A percentile compares a stretch with the other conserved stretches of the same genome.
Evolutionary conservation across 2,888 invertebrate genomes (phyloP).

Genomic region (Drosophila meridionalis): DNA sequence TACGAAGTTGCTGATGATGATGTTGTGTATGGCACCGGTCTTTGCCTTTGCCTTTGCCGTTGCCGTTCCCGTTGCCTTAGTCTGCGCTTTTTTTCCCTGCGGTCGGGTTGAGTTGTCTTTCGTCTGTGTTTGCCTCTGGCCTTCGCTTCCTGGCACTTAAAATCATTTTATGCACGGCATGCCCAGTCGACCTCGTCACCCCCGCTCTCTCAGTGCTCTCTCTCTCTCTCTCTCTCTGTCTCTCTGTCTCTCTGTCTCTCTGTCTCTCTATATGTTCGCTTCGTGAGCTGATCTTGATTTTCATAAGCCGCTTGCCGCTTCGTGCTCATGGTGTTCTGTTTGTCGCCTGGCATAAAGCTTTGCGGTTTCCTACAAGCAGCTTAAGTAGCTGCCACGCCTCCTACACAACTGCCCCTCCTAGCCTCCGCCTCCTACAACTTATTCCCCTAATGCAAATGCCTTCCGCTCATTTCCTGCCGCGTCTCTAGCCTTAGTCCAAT

Average conservation of each 20-base stretch:
- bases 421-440: neutral
- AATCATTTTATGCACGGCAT: conserved; percentile 60
- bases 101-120: conserved; percentile 20
- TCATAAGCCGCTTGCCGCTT: conserved; percentile 57
- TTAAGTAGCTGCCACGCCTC: conserved; percentile 42
- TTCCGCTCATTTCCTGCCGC: conserved; percentile 14
- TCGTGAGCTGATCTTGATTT: conserved; percentile 61
- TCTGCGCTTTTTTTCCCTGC: conserved; percentile 12
- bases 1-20: conserved; percentile 12
- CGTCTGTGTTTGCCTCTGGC: conserved; percentile 9
- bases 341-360: conserved; percentile 48
- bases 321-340: conserved; percentile 23
- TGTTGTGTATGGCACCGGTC: neutral
- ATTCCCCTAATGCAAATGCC: conserved; percentile 36
- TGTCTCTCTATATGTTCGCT: conserved; percentile 4
- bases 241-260: neutral
- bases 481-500: conserved; percentile 28
- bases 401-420: neutral
- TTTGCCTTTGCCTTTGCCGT: conserved; percentile 21
- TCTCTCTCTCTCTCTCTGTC: neutral
- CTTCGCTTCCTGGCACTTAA: conserved; percentile 54
- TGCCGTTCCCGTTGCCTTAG: conserved; percentile 11
- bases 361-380: conserved; percentile 54
- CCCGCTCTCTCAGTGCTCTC: neutral
- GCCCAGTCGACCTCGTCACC: neutral